Conservation (phyloP, 2,888 invertebrate genomes). For the Clanis bilineata region DNA sequence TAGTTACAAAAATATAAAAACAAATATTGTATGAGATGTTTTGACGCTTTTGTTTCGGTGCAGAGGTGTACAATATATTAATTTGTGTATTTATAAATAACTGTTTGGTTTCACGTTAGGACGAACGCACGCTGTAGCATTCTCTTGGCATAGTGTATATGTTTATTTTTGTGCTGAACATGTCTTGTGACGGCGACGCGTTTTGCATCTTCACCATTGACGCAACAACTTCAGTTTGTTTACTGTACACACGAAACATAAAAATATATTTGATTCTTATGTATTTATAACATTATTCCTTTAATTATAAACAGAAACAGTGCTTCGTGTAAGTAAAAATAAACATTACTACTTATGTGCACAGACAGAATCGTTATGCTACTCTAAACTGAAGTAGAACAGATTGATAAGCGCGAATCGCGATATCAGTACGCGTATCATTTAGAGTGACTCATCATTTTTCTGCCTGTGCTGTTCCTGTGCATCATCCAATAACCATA, state of each 20-base stretch:
- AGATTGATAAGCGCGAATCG: conserved; percentile 46
- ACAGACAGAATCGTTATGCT: conserved; percentile 40
- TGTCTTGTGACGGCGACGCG: conserved; percentile 40
- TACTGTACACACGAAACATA: background rate
- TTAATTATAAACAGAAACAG: background rate
- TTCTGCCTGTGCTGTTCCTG: conserved; percentile 13
- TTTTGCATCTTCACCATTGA: conserved; percentile 6
- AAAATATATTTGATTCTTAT: background rate
- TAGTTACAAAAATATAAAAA: too few relatives aligned
- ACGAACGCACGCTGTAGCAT: conserved; percentile 19
- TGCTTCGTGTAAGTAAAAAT: background rate
- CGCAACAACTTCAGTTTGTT: conserved; percentile 8
- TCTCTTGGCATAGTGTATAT: conserved; percentile 18
- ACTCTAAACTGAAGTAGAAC: conserved; percentile 43
- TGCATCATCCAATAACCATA: too few relatives aligned
- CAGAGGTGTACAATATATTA: background rate
- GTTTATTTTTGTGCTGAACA: conserved; percentile 27
- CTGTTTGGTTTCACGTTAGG: conserved; percentile 11
- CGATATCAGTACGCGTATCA: conserved; percentile 45
- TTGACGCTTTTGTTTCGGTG: too few relatives aligned
- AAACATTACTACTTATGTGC: conserved; percentile 34
- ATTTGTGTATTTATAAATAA: conserved; percentile 25
- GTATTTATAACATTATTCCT: background rate
- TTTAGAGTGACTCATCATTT: conserved; percentile 28
- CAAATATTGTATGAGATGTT: too few relatives aligned